Evolutionary conservation across 2,797 vertebrate genomes (phyloP).

Genomic region (Neosilurus mollespiculum): DNA sequence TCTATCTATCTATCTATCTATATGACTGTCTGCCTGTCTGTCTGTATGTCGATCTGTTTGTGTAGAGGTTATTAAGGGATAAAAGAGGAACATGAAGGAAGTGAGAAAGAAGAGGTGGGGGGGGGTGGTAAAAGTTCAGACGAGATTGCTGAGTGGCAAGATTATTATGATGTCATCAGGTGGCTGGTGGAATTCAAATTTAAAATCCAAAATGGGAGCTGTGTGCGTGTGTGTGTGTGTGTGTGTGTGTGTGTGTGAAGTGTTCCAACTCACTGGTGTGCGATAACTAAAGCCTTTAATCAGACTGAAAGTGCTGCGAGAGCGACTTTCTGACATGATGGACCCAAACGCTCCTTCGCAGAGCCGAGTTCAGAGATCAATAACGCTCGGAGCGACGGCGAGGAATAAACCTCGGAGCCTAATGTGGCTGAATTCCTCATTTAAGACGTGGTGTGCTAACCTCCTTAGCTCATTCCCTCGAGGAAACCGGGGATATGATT

Average conservation of each 20-base stretch:
- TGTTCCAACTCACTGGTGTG: slow-evolving; percentile 2
- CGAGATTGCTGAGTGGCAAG: not conserved
- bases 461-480: slow-evolving; percentile 75
- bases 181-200: not conserved
- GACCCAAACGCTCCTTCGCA: slow-evolving; percentile 14
- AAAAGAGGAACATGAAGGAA: not conserved
- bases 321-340: slow-evolving; percentile 23
- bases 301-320: slow-evolving; percentile 30
- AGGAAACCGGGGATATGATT: slow-evolving; percentile 77
- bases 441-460: slow-evolving; percentile 72
- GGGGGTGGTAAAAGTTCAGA: too few relatives aligned
- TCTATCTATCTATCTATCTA: not conserved
- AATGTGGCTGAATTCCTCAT: slow-evolving; percentile 76
- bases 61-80: not conserved
- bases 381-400: slow-evolving; percentile 68
- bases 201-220: not conserved
- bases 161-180: not conserved
- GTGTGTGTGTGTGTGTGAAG: slow-evolving; percentile 15
- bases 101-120: not conserved
- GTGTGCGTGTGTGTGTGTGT: not conserved
- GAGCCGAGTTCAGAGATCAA: slow-evolving; percentile 67
- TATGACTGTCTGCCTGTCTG: not conserved
- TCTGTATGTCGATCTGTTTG: not conserved
- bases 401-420: slow-evolving; percentile 66
- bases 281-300: slow-evolving; percentile 27